phyloP scores from a whole-genome alignment of 2,113 vertebrate species.

The Siniperca knerii region DNA sequence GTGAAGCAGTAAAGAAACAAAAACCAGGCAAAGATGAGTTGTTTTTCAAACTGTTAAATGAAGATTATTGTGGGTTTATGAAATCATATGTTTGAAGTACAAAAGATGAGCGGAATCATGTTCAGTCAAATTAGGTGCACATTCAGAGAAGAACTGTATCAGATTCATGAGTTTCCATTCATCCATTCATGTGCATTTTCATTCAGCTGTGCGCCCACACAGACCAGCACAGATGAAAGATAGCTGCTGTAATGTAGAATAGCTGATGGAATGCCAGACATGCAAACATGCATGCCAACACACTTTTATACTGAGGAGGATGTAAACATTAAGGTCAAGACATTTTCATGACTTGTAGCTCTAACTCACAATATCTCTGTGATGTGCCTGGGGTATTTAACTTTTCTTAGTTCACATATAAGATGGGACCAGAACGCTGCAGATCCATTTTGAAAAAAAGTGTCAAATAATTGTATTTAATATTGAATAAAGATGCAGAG shows the following conservation, averaged over 20 bases:
- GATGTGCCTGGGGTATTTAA: not conserved
- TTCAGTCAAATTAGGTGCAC: not conserved
- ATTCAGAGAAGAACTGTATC: not conserved
- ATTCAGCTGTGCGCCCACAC: constrained; percentile 26
- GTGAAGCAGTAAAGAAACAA: not conserved
- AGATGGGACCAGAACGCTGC: not conserved
- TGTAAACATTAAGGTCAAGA: not conserved
- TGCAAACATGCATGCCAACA: constrained; percentile 1
- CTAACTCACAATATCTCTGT: not conserved
- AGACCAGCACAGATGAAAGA: constrained; percentile 19
- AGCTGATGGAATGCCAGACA: constrained; percentile 34
- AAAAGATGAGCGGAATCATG: not conserved
- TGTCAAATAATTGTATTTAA: no score
- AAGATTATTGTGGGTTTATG: not conserved
- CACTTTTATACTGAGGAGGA: not conserved
- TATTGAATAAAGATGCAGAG: no score
- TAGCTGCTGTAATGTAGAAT: constrained; percentile 3
- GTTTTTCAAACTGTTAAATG: not conserved
- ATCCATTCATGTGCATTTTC: constrained; percentile 19
- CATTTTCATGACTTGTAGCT: not conserved
- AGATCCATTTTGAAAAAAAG: no score
- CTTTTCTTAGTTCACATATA: not conserved
- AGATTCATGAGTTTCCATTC: constrained; percentile 39
- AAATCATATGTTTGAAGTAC: not conserved
- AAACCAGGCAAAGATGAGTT: not conserved